Base-by-base conservation (phyloP, 2,888 invertebrate species). In the Brachyopa scutellaris region DNA sequence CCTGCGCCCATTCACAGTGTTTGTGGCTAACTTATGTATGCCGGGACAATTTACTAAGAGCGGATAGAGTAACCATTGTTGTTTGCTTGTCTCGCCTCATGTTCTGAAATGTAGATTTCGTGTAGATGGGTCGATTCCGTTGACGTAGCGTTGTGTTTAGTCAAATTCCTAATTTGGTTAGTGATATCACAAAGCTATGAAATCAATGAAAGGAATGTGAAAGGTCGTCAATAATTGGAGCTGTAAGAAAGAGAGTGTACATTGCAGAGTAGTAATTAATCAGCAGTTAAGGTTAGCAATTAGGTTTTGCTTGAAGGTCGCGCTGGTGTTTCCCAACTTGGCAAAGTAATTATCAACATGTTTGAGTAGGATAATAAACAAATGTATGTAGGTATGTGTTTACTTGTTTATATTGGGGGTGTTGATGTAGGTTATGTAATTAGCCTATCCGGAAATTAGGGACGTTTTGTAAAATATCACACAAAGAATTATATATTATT, bases 161-260 rank as follows among this genome's bases (percentile, higher is more conserved):
- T 61, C 55, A 61, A 70, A 45, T 77, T 23, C 57, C 66, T 82
- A 77, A 77, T 77, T 66, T 55, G 38, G 76, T 55, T 53, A 70
- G 59, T 82, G 82, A 82, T 72, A 77, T 82, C 77, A 82, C 70
- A 72, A 47, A 15, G 31, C 15, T 26, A 19, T 36, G 38, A 69
- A 80, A 80, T 80, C 76, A 64, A 80, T 80, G 64, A 69, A 73
- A 74, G 23, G 31, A 74, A 79, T 76, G 74, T 69, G 74, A 80
- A 80, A 80, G 80, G 76, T 76, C 69, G 45, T 21, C 62, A 76
- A 64, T 57, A 6, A 6, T 64, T 57, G 69, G 19, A 42, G 23
- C 61, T 57, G 47, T 36, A 47, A 36, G 31, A 23, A 76, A 36
- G n/a, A 53, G 8, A 76, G 57, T 33, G 26, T 67, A 21, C 19